Percentiles rank a stretch among this genome's conserved stretches.
Conservation (phyloP, 2,797 vertebrate species). For the Antrozous pallidus region DNA sequence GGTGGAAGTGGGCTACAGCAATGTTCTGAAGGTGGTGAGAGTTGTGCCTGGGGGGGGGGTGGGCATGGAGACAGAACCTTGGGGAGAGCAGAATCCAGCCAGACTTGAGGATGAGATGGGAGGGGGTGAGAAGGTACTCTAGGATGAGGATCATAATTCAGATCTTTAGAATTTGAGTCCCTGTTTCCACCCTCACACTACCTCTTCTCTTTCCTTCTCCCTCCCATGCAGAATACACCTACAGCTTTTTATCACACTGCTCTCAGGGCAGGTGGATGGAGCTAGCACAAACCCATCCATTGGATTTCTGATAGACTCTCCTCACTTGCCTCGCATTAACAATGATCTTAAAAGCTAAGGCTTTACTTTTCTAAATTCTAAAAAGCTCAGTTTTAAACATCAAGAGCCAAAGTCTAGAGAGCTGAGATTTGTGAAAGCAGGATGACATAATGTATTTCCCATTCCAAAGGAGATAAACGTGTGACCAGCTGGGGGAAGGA, state of each 20-base stretch:
- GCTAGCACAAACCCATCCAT: background rate
- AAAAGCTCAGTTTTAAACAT: constrained; percentile 65
- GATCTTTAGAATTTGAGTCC: background rate
- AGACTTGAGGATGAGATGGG: background rate
- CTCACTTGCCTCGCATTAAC: constrained; percentile 8
- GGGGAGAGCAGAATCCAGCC: background rate
- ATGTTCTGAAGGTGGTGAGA: background rate
- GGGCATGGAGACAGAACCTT: background rate
- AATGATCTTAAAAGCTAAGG: constrained; percentile 35
- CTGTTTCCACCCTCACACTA: background rate
- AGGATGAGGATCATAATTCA: background rate
- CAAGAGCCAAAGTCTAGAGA: constrained; percentile 51
- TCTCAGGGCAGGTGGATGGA: background rate
- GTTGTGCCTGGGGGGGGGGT: background rate
- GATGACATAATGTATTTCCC: constrained; percentile 59
- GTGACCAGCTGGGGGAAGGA: constrained; percentile 19
- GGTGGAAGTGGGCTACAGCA: background rate
- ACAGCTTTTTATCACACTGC: background rate
- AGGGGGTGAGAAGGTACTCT: background rate
- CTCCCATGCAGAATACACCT: background rate
- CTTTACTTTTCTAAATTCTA: background rate
- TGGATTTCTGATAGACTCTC: constrained; percentile 32
- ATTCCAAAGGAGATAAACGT: constrained; percentile 57
- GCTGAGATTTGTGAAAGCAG: constrained; percentile 58
- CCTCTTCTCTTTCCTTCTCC: background rate